Percentiles rank a stretch among this genome's conserved stretches.
phyloP scores from a whole-genome alignment of 2,888 invertebrate species.

The Pomacea canaliculata region DNA sequence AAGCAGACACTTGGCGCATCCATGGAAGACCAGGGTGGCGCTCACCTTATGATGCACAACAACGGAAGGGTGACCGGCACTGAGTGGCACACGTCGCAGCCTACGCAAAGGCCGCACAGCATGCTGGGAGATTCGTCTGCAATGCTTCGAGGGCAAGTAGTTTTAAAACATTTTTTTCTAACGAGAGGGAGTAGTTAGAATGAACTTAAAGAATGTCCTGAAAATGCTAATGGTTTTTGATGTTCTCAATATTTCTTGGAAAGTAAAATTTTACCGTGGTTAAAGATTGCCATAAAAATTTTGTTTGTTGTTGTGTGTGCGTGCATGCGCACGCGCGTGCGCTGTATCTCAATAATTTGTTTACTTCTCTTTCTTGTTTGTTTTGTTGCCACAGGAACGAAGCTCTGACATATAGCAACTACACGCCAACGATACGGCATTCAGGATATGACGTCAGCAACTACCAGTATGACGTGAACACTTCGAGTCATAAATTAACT shows the following conservation, averaged over 20 bases:
- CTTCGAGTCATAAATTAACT: no score
- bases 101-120: conserved; percentile 7
- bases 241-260: no score
- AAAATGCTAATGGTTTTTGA: no score
- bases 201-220: no score
- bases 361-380: not conserved
- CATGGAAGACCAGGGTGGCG: conserved; percentile 12
- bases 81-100: conserved; percentile 20
- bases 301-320: no score
- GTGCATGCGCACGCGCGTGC: no score
- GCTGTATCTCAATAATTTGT: not conserved
- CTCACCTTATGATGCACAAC: conserved; percentile 8
- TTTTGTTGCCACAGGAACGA: conserved; percentile 2
- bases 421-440: conserved; percentile 5
- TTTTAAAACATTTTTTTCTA: not conserved
- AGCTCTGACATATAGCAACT: conserved; percentile 15
- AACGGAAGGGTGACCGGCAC: not conserved
- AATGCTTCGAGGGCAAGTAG: conserved; percentile 6
- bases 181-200: not conserved
- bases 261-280: no score
- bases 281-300: no score
- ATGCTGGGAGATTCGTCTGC: conserved; percentile 18
- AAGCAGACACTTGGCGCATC: conserved; percentile 3
- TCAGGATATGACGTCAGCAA: conserved; percentile 8
- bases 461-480: conserved; percentile 21